Percentiles rank a stretch among this genome's conserved stretches.
phyloP scores from a whole-genome alignment of 2,113 vertebrate genomes.

The Crotalus horridus region DNA sequence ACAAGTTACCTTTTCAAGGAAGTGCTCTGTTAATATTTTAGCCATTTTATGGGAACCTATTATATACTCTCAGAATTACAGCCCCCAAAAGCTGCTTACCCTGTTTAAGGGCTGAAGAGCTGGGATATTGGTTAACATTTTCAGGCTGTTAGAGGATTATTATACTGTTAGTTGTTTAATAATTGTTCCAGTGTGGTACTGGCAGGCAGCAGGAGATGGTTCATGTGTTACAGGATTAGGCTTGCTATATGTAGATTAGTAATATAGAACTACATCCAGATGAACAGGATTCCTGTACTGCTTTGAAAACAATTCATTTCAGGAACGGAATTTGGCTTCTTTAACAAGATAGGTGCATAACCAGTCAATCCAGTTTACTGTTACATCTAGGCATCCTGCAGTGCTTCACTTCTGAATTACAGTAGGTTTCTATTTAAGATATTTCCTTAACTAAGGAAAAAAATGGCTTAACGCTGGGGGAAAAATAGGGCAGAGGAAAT shows the following conservation, averaged over 20 bases:
- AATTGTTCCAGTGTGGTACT: background rate
- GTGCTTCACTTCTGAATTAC: constrained; percentile 32
- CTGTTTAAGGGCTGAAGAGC: background rate
- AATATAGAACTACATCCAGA: constrained; percentile 25
- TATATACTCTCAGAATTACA: background rate
- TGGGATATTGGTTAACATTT: background rate
- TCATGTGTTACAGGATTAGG: background rate
- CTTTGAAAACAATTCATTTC: constrained; percentile 46
- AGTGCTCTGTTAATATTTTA: background rate
- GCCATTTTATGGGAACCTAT: background rate
- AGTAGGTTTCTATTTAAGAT: constrained; percentile 33
- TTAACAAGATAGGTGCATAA: constrained; percentile 44
- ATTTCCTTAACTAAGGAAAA: constrained; percentile 35
- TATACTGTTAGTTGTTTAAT: background rate
- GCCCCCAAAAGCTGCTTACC: background rate
- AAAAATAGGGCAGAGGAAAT: constrained; percentile 30
- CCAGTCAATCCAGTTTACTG: constrained; percentile 50
- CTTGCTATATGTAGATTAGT: constrained; percentile 24
- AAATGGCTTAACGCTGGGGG: background rate
- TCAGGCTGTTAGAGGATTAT: background rate
- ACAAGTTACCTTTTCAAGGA: background rate
- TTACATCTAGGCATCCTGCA: constrained; percentile 25
- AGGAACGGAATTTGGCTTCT: constrained; percentile 42
- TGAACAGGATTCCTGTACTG: constrained; percentile 41
- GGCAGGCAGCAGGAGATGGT: background rate